Conservation (phyloP, 2,888 invertebrate genomes). For the Trilocha varians region DNA sequence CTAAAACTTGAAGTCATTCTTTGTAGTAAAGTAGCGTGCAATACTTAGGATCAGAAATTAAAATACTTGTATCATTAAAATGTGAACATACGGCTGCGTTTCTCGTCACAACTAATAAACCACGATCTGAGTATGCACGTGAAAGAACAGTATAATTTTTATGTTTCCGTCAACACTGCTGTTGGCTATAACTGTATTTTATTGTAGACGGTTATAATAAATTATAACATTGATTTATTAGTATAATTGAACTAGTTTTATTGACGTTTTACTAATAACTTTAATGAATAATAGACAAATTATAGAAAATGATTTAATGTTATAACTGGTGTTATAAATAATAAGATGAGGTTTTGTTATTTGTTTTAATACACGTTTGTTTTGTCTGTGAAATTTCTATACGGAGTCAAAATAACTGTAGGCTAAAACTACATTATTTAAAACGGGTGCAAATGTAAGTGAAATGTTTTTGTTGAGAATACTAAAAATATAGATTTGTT, state of each 20-base stretch:
- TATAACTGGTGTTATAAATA: no score
- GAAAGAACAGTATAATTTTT: conserved; percentile 62
- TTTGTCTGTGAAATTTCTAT: no score
- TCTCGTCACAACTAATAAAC: conserved; percentile 24
- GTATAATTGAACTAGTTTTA: conserved; percentile 12
- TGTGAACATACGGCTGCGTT: not conserved
- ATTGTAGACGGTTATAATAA: conserved; percentile 52
- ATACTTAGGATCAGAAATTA: no score
- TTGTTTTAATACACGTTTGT: no score
- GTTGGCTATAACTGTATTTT: conserved; percentile 43
- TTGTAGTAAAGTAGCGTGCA: no score
- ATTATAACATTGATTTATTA: conserved; percentile 59
- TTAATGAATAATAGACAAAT: not conserved
- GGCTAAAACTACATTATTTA: no score
- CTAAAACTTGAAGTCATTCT: no score
- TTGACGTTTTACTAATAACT: conserved; percentile 5
- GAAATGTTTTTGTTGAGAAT: no score
- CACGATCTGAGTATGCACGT: conserved; percentile 47
- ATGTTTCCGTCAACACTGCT: conserved; percentile 50
- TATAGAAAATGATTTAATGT: not conserved
- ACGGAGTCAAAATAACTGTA: no score
- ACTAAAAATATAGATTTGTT: no score
- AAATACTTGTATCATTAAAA: not conserved
- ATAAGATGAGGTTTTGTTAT: no score
- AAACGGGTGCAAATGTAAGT: no score